These are phyloP conservation scores for Agrilus biguttatus DNA, from an alignment of 2,888 invertebrate species.

Conservation along the genomic window DNA sequence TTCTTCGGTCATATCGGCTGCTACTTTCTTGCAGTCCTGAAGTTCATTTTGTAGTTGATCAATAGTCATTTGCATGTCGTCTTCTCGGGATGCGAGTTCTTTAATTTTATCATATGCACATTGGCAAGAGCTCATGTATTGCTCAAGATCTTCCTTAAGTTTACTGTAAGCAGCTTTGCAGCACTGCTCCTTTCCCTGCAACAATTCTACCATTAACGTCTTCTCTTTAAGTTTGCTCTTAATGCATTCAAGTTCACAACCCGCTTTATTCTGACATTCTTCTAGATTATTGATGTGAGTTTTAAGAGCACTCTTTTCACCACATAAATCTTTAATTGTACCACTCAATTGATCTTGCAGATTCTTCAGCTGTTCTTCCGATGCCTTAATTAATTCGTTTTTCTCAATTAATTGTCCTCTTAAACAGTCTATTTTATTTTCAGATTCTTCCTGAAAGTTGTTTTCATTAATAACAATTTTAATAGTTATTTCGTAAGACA, in stretches of 20 bases:
- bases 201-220: background rate
- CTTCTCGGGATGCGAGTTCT: too few relatives aligned
- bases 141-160: too few relatives aligned
- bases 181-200: background rate
- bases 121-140: too few relatives aligned
- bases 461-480: too few relatives aligned
- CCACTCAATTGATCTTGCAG: conserved; percentile 22
- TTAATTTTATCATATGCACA: too few relatives aligned
- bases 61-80: too few relatives aligned
- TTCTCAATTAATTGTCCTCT: conserved; percentile 16
- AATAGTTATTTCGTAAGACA: too few relatives aligned
- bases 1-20: too few relatives aligned
- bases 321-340: conserved; percentile 20
- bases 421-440: too few relatives aligned
- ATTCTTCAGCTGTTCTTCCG: conserved; percentile 22
- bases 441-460: background rate
- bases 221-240: background rate
- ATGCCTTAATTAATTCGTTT: conserved; percentile 18
- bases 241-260: conserved; percentile 3
- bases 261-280: background rate
- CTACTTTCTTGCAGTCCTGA: background rate
- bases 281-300: conserved; percentile 15
- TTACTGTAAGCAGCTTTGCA: background rate
- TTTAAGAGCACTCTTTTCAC: conserved; percentile 19
- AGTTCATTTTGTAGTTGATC: background rate